phyloP scores from a whole-genome alignment of 35 echinoderm and acorn worm genomes.

The Holothuria glaberrima region DNA sequence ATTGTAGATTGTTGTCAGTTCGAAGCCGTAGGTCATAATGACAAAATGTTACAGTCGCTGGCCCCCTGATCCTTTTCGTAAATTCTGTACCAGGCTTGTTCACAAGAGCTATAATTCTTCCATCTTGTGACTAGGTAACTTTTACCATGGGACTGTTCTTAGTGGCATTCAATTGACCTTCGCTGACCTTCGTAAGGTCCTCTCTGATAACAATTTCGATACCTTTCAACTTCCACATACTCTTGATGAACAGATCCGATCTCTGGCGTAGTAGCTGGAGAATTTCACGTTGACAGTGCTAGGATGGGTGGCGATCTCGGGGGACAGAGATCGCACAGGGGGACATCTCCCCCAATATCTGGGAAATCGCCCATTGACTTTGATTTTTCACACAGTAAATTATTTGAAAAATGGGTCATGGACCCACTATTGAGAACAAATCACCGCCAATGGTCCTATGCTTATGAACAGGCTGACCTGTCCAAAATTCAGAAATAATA shows the following conservation, averaged over 20 bases:
- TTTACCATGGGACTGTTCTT: slow-evolving; percentile 9
- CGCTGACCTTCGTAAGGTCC: slow-evolving; percentile 10
- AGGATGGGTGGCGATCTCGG: background rate
- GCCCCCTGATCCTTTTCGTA: background rate
- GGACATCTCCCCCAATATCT: too few species aligned
- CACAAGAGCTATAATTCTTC: slow-evolving; percentile 13
- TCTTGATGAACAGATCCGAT: slow-evolving; percentile 6
- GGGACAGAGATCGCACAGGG: too few species aligned
- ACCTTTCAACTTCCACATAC: background rate
- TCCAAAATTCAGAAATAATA: too few species aligned
- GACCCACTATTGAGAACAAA: too few species aligned
- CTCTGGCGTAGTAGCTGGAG: background rate
- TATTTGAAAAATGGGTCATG: too few species aligned
- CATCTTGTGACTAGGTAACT: background rate
- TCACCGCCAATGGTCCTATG: too few species aligned
- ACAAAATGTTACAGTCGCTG: background rate
- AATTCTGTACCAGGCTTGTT: background rate
- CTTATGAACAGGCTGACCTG: too few species aligned
- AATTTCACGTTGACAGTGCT: slow-evolving; percentile 6
- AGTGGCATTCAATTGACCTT: background rate
- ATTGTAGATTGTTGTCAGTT: background rate
- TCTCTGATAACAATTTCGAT: too few species aligned
- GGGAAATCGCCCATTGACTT: too few species aligned
- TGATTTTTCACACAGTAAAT: too few species aligned
- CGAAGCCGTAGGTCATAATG: background rate